These are phyloP conservation scores for Austrofundulus limnaeus DNA, from an alignment of 2,113 vertebrate genomes.

Conservation along the genomic window DNA sequence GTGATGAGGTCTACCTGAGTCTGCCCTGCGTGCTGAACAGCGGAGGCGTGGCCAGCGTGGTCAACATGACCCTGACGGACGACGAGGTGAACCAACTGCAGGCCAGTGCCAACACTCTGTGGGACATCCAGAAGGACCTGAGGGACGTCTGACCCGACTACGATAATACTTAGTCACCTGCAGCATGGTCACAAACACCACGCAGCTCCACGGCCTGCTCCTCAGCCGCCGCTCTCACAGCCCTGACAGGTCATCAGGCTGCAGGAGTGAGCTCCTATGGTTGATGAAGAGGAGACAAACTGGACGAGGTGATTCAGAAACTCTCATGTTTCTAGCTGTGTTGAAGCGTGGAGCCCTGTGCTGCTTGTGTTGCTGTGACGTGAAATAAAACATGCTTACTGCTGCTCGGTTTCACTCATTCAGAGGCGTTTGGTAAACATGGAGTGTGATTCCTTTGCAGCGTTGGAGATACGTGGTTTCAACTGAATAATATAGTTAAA, in stretches of 20 bases:
- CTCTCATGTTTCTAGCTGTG: constrained; percentile 9
- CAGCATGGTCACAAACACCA: constrained; percentile 12
- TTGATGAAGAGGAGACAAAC: constrained; percentile 7
- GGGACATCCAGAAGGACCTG: constrained; percentile 91
- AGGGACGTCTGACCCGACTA: constrained; percentile 79
- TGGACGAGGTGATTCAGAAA: constrained; percentile 9
- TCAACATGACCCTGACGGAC: constrained; percentile 91
- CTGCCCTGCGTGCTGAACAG: constrained; percentile 87
- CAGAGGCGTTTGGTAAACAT: neutral
- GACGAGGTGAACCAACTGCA: constrained; percentile 87
- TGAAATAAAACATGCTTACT: constrained; percentile 47
- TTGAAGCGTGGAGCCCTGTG: constrained; percentile 12
- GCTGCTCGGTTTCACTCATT: constrained; percentile 12
- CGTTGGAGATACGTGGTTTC: neutral
- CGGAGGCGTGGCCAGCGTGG: constrained; percentile 85
- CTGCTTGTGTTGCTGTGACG: constrained; percentile 22
- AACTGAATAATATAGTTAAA: too few species aligned
- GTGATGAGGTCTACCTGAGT: constrained; percentile 90
- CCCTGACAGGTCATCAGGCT: constrained; percentile 21
- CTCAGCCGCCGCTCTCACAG: constrained; percentile 6
- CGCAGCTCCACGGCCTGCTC: constrained; percentile 13
- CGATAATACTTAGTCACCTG: neutral
- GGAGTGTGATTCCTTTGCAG: neutral
- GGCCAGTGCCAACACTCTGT: constrained; percentile 87
- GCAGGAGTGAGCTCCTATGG: constrained; percentile 30